These are phyloP conservation scores for Naja naja DNA, from an alignment of 2,113 vertebrate genomes.

Conservation along the genomic window DNA sequence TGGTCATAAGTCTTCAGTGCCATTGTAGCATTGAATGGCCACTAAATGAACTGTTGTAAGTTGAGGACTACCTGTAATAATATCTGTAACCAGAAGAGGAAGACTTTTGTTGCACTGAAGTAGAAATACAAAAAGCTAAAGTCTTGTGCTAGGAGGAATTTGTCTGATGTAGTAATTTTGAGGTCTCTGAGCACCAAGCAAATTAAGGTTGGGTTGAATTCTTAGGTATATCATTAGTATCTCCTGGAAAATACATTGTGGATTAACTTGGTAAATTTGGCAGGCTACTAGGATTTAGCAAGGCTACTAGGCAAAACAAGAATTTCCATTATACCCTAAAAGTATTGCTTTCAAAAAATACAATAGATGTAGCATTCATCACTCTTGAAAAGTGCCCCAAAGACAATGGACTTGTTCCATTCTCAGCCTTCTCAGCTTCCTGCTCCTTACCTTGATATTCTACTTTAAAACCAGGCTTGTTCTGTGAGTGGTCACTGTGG, in stretches of 20 bases:
- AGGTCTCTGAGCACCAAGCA: conserved; percentile 18
- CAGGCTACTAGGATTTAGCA: conserved; percentile 32
- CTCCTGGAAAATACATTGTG: conserved; percentile 20
- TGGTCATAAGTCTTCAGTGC: too few relatives aligned
- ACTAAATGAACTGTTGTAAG: too few relatives aligned
- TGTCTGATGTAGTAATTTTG: background rate
- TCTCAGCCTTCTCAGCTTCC: rapidly evolving
- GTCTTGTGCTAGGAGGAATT: background rate
- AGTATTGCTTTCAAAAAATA: background rate
- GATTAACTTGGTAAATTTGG: background rate
- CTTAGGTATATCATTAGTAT: conserved; percentile 16
- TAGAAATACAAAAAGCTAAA: background rate
- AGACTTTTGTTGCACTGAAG: background rate
- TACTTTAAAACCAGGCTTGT: conserved; percentile 93
- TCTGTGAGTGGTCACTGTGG: conserved; percentile 97
- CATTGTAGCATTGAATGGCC: too few relatives aligned
- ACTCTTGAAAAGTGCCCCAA: background rate
- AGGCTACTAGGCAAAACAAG: conserved; percentile 10
- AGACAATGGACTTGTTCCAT: rapidly evolving
- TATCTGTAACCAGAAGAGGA: background rate
- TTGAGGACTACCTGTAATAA: background rate
- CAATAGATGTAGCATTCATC: rapidly evolving
- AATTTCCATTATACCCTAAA: conserved; percentile 29
- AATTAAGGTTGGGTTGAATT: conserved; percentile 32
- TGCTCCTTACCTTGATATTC: conserved; percentile 88